phyloP scores from a whole-genome alignment of 53 echinoderm and acorn worm species.

The Crossaster papposus region DNA sequence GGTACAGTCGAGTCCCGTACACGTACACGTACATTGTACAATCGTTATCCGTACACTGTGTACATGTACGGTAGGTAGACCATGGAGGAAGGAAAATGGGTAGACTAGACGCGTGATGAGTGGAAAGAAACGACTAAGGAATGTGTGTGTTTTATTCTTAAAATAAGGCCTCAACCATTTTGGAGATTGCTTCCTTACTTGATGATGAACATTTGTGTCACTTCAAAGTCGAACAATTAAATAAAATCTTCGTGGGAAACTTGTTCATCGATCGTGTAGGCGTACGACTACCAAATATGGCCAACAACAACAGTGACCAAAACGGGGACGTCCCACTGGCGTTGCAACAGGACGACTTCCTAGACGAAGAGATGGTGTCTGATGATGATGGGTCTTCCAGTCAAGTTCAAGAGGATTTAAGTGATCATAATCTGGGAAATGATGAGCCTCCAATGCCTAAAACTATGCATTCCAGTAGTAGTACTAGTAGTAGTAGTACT shows the following conservation, averaged over 20 bases:
- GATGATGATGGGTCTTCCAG: not conserved
- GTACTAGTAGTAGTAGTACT: no score
- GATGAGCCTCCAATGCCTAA: not conserved
- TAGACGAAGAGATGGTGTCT: not conserved
- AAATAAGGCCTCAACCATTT: not conserved
- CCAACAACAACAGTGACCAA: not conserved
- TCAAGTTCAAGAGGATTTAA: not conserved
- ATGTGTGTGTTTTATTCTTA: not conserved
- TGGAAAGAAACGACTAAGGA: not conserved
- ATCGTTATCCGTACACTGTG: no score
- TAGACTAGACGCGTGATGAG: no score
- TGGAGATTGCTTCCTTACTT: not conserved
- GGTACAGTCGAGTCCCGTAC: slow-evolving; percentile 8
- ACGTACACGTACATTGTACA: not conserved
- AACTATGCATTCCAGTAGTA: not conserved
- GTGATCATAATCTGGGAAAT: not conserved
- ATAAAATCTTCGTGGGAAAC: not conserved
- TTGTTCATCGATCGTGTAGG: not conserved
- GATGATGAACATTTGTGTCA: not conserved
- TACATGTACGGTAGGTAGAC: no score
- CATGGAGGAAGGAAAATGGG: no score
- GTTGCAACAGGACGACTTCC: not conserved
- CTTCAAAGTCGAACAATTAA: not conserved
- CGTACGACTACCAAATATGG: not conserved
- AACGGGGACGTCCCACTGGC: not conserved